Base-by-base conservation (phyloP, 2,113 vertebrate genomes). In the Drymodes brunneopygia region DNA sequence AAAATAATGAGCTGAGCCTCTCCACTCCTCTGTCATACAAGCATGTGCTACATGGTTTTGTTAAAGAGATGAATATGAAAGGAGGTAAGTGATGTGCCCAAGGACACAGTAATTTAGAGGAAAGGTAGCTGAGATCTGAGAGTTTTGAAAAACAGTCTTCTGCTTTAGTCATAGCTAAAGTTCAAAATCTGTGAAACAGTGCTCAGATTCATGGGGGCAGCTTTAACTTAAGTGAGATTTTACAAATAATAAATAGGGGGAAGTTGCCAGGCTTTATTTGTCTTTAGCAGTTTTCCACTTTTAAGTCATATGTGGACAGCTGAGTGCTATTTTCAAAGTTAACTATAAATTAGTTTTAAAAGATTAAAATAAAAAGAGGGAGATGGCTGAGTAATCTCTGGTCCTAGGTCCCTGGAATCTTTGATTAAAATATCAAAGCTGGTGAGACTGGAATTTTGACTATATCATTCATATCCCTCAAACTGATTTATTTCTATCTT, bases 1-100 rank as follows among this genome's bases (percentile, higher is more conserved):
- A 48, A 91, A 93, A 91, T 92, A 95, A 94, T 82, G 84, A 95
- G 81, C 81, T 44, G 42, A 88, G 51, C 38, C n/a, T 90, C 70
- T 87, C 83, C 48, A 58, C 45, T 95, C 17, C 35, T 87, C 71
- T 81, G 78, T 50, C 70, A 66, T 42, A 71, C 40, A 61, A 74
- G 20, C 42, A 36, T 27, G 23, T 79, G 73, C 69, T 94, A 75
- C 72, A 20, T 18, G 36, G 48, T 67, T 92, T 86, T 67, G 57
- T 89, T 77, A 86, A 83, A 74, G 47, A 85, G 50, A 77, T 44
- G 33, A 82, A 90, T 80, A 51, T 69, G 60, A 82, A 85, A 85
- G 72, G 65, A 73, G 15, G 42, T 91, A 91, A 94, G 67, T 70
- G 90, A 81, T 64, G 69, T 78, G 71, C 74, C 74, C 35, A 67